Base-by-base conservation (phyloP, 2,888 invertebrate genomes). In the Drosophila paramelanica region DNA sequence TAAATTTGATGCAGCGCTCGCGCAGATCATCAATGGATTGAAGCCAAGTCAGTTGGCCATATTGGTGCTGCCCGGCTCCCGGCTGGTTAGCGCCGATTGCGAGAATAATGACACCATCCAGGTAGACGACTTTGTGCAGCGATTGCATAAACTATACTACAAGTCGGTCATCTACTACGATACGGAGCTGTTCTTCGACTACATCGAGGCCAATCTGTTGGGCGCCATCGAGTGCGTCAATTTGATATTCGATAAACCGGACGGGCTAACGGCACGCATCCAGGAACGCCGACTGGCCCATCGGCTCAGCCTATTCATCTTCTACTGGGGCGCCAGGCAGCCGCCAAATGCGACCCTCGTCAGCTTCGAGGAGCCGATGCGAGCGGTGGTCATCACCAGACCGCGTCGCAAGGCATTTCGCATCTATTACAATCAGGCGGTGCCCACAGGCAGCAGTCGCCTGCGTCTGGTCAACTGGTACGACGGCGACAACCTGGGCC, bases 391-490 rank as follows among this genome's bases (percentile, higher is more conserved):
- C 47, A 94, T 96, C 67, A 95, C 95, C 93, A 94, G 91, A 84
- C 94, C 68, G 69, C 92, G 79, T 4, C 76, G 79, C 20, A 91
- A 90, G 42, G 91, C 91, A 39, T 96, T 95, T 82, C 93, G 96
- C 11, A 93, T 96, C 45, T 95, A 95, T 90, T 96, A 95, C 91
- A 96, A 95, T 90, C 96, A 96, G 91, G 95, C 95, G 0, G 93
- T 93, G 0, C 93, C 96, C 0, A 92, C 94, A 57, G 94, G 93
- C 13, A 91, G 93, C 14, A 94, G 95, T 51, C 93, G 94, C 76
- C 91, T 96, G 42, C 92, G 93, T 2, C 91, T 96, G 79, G 94
- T 96, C 10, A 96, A 96, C 91, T 96, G 96, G 96, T 96, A 96
- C 94, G 94, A 95, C 5, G 94, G 93, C 0, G 90, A 93, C 45